These are phyloP conservation scores for Ochotona princeps DNA, from an alignment of 2,113 vertebrate genomes.

Conservation along the genomic window DNA sequence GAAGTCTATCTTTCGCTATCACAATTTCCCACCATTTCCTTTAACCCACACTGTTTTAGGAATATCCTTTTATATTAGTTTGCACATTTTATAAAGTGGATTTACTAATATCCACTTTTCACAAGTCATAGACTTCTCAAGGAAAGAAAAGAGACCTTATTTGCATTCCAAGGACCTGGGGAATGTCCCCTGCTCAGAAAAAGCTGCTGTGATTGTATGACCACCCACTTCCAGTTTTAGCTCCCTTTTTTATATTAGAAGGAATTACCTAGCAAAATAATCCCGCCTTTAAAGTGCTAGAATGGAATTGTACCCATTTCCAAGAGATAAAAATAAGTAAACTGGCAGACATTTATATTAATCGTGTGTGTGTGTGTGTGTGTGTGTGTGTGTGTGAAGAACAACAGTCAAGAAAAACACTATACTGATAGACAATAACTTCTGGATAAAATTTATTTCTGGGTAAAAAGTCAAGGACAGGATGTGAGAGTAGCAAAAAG, in stretches of 20 bases:
- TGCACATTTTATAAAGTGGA: not conserved
- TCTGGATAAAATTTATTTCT: not conserved
- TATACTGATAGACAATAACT: not conserved
- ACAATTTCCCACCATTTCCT: not conserved
- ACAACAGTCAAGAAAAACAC: not conserved
- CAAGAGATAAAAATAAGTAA: conserved; percentile 1
- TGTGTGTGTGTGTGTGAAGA: not conserved
- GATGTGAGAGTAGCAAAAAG: not conserved
- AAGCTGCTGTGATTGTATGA: not conserved
- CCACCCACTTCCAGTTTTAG: not conserved
- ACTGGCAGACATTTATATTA: not conserved
- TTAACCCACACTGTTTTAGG: not conserved
- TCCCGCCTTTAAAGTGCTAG: conserved; percentile 14
- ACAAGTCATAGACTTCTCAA: not conserved
- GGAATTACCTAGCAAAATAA: conserved; percentile 52
- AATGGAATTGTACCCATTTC: conserved; percentile 11
- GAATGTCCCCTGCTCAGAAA: conserved; percentile 16
- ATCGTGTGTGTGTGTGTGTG: not conserved
- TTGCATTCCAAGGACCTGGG: not conserved
- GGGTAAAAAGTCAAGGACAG: not conserved
- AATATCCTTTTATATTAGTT: not conserved
- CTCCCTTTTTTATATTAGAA: conserved; percentile 42
- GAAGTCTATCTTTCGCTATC: not conserved
- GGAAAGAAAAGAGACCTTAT: not conserved
- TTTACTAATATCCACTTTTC: not conserved